Evolutionary conservation across 37 sponge, comb jelly and placozoan genomes (phyloP), one percentile per base, ranked within the genome.

Genomic region (Theonella swinhoei): DNA sequence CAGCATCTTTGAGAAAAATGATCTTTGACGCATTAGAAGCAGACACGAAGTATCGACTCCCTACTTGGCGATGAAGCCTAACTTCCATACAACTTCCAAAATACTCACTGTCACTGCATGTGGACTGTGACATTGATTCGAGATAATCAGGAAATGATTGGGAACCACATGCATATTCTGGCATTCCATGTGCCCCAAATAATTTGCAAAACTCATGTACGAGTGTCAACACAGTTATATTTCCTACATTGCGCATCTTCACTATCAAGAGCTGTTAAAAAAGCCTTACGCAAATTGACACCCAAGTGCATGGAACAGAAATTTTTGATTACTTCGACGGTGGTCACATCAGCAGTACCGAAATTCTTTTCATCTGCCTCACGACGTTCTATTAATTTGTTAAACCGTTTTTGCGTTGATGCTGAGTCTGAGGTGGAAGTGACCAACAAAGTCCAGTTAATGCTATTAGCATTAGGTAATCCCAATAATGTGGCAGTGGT

Each of bases 271-370:
- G 79, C 86, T 4, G 39, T 62, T 64, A 86, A 47, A 68, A 79
- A 86, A 31, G 87, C 80, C 47, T 86, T 77, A 20, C 87, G 38
- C 3, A 86, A 39, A 40, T 86, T 86, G 17, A 86, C 79, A 22
- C 87, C 87, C 29, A 86, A 33, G 39, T 86, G 87, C 87, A 78
- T 86, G 2, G 87, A 78, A 39, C 87, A 86, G 28, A 86, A 86
- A 20, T 73, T 79, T 68, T 77, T 60, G 11, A 86, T 41, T 34
- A n/a, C n/a, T n/a, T n/a, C n/a, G n/a, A n/a, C n/a, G n/a, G n/a
- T n/a, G n/a, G n/a, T n/a, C n/a, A n/a, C 9, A n/a, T 42, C 26
- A 2, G 83, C 83, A 28, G 74, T 22, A 34, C 74, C 83, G 47
- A 72, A 82, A 23, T 30, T 70, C 7, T 47, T 42, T 33, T 43